phyloP scores from a whole-genome alignment of 2,797 vertebrate genomes.

The Lepilemur ruficaudatus region DNA sequence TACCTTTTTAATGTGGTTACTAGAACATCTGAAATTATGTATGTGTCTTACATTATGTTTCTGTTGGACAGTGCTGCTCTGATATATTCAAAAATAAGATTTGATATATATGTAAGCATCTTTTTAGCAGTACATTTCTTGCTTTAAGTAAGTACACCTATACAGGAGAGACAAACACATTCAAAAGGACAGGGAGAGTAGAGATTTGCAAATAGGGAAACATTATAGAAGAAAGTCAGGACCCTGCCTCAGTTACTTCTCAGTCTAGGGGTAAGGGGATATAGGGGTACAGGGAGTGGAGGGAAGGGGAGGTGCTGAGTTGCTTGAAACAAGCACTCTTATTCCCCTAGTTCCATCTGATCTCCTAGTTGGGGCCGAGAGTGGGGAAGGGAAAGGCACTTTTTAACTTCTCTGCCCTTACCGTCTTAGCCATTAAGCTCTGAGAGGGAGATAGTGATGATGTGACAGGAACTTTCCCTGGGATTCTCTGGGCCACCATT shows the following conservation, averaged over 20 bases:
- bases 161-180: slow-evolving; percentile 25
- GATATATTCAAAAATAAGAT: not conserved
- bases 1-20: slow-evolving; percentile 3
- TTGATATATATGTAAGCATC: slow-evolving; percentile 16
- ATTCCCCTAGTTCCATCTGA: not conserved
- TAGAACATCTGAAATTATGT: slow-evolving; percentile 25
- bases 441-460: slow-evolving; percentile 73
- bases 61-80: not conserved
- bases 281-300: too few relatives aligned
- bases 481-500: not conserved
- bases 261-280: not conserved
- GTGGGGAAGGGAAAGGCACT: not conserved
- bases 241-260: not conserved
- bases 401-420: slow-evolving; percentile 40
- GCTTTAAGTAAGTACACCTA: not conserved
- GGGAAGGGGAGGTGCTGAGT: not conserved
- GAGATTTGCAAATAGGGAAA: slow-evolving; percentile 27
- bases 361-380: not conserved
- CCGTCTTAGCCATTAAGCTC: slow-evolving; percentile 68
- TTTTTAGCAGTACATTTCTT: slow-evolving; percentile 9
- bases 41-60: slow-evolving; percentile 29
- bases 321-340: slow-evolving; percentile 6
- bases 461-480: slow-evolving; percentile 39
- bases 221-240: not conserved
- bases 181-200: not conserved